phyloP scores from a whole-genome alignment of 2,113 vertebrate genomes.

The Oceanites oceanicus region DNA sequence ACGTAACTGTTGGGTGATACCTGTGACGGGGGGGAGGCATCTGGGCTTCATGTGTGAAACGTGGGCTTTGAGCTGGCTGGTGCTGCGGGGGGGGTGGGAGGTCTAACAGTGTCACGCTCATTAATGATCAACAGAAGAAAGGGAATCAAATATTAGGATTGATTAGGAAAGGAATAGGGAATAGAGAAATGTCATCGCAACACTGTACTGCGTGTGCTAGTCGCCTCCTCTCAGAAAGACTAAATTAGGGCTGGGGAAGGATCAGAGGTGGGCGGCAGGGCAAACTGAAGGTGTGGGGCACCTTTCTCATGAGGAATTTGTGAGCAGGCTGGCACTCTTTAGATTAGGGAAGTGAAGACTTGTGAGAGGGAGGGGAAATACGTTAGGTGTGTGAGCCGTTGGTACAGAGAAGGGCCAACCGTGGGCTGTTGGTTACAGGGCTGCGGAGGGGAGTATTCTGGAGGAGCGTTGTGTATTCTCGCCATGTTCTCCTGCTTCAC shows the following conservation, averaged over 20 bases:
- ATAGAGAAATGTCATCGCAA: neutral
- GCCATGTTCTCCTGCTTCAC: neutral
- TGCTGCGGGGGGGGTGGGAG: neutral
- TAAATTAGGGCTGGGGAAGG: neutral
- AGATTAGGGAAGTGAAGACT: neutral
- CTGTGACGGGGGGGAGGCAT: neutral
- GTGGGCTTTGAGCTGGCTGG: neutral
- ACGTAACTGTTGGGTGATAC: neutral
- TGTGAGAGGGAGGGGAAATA: neutral
- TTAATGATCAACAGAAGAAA: neutral
- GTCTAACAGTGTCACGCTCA: neutral
- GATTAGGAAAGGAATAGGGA: neutral
- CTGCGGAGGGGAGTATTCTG: neutral
- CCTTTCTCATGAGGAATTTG: neutral
- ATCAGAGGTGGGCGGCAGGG: neutral
- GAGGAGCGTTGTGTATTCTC: neutral
- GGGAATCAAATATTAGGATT: neutral
- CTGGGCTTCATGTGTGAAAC: neutral
- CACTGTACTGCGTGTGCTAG: accelerated
- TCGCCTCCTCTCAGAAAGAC: neutral
- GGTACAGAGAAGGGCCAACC: neutral
- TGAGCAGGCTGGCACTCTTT: neutral
- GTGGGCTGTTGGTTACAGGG: neutral
- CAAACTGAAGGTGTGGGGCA: neutral
- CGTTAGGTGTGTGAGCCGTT: accelerated